Evolutionary conservation across 2,888 invertebrate genomes (phyloP).

Genomic region (Troides oblongomaculatus): DNA sequence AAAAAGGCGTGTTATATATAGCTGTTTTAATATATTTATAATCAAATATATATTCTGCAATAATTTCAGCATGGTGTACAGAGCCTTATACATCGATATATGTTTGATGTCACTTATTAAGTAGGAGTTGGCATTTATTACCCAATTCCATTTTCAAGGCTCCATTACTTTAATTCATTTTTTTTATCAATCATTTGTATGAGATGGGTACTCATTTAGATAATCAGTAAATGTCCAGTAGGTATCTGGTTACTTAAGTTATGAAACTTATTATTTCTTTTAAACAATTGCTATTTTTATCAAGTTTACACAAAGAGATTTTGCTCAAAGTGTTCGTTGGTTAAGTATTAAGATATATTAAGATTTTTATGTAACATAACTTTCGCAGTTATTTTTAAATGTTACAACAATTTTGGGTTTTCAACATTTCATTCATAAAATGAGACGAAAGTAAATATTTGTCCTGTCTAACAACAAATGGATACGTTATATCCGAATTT

Average conservation of each 20-base stretch:
- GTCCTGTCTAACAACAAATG: slow-evolving; percentile 48
- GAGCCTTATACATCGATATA: slow-evolving; percentile 15
- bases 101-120: slow-evolving; percentile 17
- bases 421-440: slow-evolving; percentile 75
- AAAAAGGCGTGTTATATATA: too few species aligned
- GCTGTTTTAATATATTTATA: neutral
- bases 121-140: slow-evolving; percentile 15
- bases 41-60: neutral
- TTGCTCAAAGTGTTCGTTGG: neutral
- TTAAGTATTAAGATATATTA: neutral
- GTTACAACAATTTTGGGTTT: slow-evolving; percentile 49
- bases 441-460: slow-evolving; percentile 69
- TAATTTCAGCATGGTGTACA: slow-evolving; percentile 1
- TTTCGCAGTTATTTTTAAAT: slow-evolving; percentile 9
- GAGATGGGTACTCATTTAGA: slow-evolving; percentile 5
- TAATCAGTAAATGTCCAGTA: neutral
- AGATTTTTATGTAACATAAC: neutral
- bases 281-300: neutral
- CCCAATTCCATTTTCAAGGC: slow-evolving; percentile 12
- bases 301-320: too few species aligned
- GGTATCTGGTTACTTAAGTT: neutral
- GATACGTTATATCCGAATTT: slow-evolving; percentile 24
- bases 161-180: slow-evolving; percentile 12
- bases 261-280: neutral
- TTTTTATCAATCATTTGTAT: neutral